Evolutionary conservation across 2,888 invertebrate species (phyloP).

Genomic region (Arge pagana): DNA sequence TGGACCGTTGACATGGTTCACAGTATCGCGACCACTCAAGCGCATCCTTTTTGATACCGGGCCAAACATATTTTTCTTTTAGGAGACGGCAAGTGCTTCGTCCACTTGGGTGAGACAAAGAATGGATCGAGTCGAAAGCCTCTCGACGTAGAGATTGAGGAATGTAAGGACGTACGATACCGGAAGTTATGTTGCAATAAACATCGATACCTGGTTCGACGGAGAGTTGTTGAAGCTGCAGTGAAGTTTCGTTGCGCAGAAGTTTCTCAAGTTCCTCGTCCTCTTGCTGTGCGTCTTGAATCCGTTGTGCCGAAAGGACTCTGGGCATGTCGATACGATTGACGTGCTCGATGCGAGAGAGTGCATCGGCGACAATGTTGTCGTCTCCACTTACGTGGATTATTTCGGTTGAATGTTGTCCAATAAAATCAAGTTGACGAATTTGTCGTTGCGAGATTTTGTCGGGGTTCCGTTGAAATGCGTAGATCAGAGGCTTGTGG

Average conservation of each 20-base stretch:
- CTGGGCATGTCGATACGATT: not conserved
- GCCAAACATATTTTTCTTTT: not conserved
- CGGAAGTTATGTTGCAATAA: slow-evolving; percentile 31
- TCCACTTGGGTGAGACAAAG: not conserved
- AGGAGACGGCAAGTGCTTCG: not conserved
- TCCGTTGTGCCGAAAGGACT: not conserved
- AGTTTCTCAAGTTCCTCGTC: not conserved
- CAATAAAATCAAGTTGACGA: slow-evolving; percentile 4
- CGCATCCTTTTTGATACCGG: not conserved
- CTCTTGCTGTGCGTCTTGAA: not conserved
- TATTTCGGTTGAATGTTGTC: slow-evolving; percentile 9
- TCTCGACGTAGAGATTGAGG: slow-evolving; percentile 27
- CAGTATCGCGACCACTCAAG: slow-evolving; percentile 16
- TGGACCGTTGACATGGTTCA: slow-evolving; percentile 30
- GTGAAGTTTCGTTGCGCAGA: not conserved
- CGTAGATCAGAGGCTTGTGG: slow-evolving; percentile 18
- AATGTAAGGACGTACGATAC: slow-evolving; percentile 30
- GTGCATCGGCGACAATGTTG: slow-evolving; percentile 21
- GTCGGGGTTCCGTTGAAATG: slow-evolving; percentile 2
- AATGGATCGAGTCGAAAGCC: slow-evolving; percentile 17
- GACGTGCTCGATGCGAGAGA: slow-evolving; percentile 4
- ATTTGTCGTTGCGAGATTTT: slow-evolving; percentile 1
- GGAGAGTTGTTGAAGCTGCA: not conserved
- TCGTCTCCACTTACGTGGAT: slow-evolving; percentile 11
- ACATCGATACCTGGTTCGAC: not conserved